These are phyloP conservation scores for Plebejus melissa DNA, from an alignment of 2,888 invertebrate genomes.

Conservation along the genomic window DNA sequence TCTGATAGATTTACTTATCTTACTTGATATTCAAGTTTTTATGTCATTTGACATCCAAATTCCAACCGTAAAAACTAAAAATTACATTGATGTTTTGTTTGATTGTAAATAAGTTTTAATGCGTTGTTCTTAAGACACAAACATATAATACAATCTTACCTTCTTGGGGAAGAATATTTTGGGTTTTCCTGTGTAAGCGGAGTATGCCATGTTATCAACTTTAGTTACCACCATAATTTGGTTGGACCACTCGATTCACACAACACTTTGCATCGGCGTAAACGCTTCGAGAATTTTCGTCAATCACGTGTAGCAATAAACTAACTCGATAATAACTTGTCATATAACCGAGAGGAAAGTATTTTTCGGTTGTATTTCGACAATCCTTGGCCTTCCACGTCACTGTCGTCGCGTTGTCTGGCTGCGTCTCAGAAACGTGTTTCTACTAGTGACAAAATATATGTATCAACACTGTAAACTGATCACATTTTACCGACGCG, in stretches of 20 bases:
- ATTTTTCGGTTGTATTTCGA: slow-evolving; percentile 62
- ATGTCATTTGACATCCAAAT: not conserved
- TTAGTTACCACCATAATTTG: slow-evolving; percentile 75
- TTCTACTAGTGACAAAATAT: slow-evolving; percentile 41
- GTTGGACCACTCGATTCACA: slow-evolving; percentile 57
- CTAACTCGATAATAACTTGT: slow-evolving; percentile 49
- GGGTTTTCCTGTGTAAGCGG: slow-evolving; percentile 74
- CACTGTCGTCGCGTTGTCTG: slow-evolving; percentile 45
- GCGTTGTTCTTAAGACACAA: not conserved
- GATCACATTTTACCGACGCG: slow-evolving; percentile 71
- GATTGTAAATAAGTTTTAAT: not conserved
- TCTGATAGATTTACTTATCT: slow-evolving; percentile 21
- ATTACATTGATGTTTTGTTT: not conserved
- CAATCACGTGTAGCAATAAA: slow-evolving; percentile 55
- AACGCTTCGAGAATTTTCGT: slow-evolving; percentile 69
- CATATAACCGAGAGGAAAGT: slow-evolving; percentile 57
- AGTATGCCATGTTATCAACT: slow-evolving; percentile 75
- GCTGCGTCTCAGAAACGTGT: slow-evolving; percentile 31
- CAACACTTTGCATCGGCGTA: slow-evolving; percentile 56
- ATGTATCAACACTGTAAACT: slow-evolving; percentile 57
- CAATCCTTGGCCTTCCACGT: slow-evolving; percentile 72
- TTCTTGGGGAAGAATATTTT: slow-evolving; percentile 76
- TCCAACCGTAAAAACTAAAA: not conserved
- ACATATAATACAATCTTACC: slow-evolving; percentile 49
- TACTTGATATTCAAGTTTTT: not conserved